phyloP scores from a whole-genome alignment of 2,797 vertebrate species.

The Chromobotia macracanthus region DNA sequence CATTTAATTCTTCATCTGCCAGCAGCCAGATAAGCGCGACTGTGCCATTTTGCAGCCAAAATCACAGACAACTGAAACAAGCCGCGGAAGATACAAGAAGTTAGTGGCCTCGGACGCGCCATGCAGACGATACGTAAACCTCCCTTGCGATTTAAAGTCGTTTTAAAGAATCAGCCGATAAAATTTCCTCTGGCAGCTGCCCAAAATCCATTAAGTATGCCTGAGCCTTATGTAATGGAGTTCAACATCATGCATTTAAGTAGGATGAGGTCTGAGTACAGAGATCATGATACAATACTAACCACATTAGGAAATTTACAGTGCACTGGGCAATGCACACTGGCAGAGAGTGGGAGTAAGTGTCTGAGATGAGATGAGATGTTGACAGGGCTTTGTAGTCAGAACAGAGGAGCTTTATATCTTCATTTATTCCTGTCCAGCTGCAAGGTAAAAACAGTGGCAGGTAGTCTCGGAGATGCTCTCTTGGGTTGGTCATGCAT shows the following conservation, averaged over 20 bases:
- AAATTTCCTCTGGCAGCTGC: constrained; percentile 29
- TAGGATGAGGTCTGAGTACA: constrained; percentile 36
- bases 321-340: background rate
- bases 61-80: constrained; percentile 32
- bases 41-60: constrained; percentile 43
- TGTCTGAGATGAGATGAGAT: constrained; percentile 69
- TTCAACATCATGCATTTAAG: constrained; percentile 30
- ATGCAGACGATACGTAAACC: constrained; percentile 33
- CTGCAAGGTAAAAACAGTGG: constrained; percentile 80
- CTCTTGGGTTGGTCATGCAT: constrained; percentile 63
- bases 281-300: constrained; percentile 15
- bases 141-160: constrained; percentile 49
- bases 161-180: constrained; percentile 15
- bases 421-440: constrained; percentile 85
- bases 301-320: constrained; percentile 11
- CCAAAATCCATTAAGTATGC: constrained; percentile 31
- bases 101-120: constrained; percentile 64
- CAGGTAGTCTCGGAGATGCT: constrained; percentile 77
- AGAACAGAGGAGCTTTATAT: constrained; percentile 82
- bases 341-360: constrained; percentile 51
- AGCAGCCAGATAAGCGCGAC: constrained; percentile 17
- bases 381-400: constrained; percentile 83
- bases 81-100: constrained; percentile 52
- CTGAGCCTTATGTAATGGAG: constrained; percentile 45
- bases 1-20: constrained; percentile 40